Percentiles rank a stretch among this genome's conserved stretches.
These are phyloP conservation scores for Hymenopus coronatus DNA, from an alignment of 2,888 invertebrate genomes.

Conservation along the genomic window DNA sequence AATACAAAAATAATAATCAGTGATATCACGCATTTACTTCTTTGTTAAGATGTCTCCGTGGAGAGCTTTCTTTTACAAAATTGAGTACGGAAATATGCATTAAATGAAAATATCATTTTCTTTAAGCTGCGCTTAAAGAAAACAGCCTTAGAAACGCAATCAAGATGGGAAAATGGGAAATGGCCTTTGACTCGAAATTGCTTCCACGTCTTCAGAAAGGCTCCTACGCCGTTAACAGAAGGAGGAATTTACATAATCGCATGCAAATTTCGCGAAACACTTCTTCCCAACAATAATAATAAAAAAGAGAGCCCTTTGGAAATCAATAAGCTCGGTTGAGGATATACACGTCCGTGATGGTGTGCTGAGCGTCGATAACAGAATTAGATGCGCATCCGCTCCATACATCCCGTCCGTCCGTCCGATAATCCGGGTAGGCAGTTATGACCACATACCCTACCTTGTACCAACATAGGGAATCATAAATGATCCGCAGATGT, in stretches of 20 bases:
- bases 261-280: not conserved
- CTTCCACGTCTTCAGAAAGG: not conserved
- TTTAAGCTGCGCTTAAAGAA: not conserved
- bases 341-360: not conserved
- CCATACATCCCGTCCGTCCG: not conserved
- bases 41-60: not conserved
- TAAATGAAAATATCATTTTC: not conserved
- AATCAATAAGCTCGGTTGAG: not conserved
- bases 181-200: not conserved
- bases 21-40: not conserved
- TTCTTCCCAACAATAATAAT: not conserved
- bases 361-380: not conserved
- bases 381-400: not conserved
- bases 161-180: not conserved
- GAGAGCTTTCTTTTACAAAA: not conserved
- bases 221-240: not conserved
- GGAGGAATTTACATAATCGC: not conserved
- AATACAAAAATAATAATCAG: not conserved
- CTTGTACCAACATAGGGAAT: not conserved
- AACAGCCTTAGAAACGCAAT: not conserved
- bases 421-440: not conserved
- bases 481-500: not conserved
- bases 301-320: not conserved
- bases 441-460: not conserved
- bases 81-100: not conserved